phyloP scores from a whole-genome alignment of 2,888 invertebrate genomes.

The Rapana venosa region DNA sequence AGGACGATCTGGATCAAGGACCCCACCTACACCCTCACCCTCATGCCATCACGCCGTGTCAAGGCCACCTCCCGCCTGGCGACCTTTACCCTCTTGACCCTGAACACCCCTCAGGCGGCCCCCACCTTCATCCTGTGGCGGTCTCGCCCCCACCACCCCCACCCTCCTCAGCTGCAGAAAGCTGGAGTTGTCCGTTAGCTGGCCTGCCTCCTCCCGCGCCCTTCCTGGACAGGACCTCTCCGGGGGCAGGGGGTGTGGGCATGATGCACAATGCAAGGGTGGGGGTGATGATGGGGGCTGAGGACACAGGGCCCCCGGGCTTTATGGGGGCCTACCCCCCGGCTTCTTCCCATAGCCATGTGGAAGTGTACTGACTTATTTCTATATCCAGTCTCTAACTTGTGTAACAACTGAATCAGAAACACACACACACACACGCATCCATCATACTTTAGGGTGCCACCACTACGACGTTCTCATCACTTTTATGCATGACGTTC shows the following conservation, averaged over 20 bases:
- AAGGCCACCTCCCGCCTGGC: constrained; percentile 60
- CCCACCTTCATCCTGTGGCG: constrained; percentile 1
- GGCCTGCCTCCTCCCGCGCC: constrained; percentile 59
- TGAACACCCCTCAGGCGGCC: constrained; percentile 55
- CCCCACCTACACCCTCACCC: constrained; percentile 1
- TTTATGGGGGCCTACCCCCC: neutral
- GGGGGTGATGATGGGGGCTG: neutral
- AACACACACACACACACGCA: neutral
- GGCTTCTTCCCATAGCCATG: constrained; percentile 69
- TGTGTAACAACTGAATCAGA: no score
- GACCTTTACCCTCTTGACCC: constrained; percentile 73
- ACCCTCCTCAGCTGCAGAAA: constrained; percentile 43
- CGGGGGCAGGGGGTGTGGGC: constrained; percentile 53
- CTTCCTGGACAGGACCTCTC: constrained; percentile 70
- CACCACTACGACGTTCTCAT: no score
- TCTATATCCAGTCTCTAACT: no score
- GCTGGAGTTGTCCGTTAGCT: constrained; percentile 46
- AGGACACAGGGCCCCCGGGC: neutral
- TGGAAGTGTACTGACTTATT: constrained; percentile 72
- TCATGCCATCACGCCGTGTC: constrained; percentile 27
- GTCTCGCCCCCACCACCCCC: constrained; percentile 31
- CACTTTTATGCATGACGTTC: no score
- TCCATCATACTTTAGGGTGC: neutral
- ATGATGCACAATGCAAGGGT: neutral
- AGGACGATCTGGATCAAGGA: constrained; percentile 67